These are phyloP conservation scores for Podarcis raffonei DNA, from an alignment of 2,113 vertebrate species.

Conservation along the genomic window DNA sequence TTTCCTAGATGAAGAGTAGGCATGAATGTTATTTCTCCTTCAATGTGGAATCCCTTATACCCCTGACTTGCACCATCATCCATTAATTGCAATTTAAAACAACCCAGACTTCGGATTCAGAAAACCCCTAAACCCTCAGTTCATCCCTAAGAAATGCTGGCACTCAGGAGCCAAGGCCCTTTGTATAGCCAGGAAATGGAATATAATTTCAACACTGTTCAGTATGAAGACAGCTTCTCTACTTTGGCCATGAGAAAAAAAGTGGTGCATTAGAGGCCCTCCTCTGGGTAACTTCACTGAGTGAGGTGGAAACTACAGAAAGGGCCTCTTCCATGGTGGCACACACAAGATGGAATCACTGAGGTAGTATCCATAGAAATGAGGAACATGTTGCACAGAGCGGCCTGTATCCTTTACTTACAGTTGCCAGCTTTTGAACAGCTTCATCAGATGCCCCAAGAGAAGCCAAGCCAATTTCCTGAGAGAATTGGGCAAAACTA, in stretches of 20 bases:
- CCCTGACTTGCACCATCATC: background rate
- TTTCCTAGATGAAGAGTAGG: background rate
- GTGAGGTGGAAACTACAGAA: too few relatives aligned
- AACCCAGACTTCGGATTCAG: background rate
- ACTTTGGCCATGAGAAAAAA: background rate
- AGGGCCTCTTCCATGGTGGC: too few relatives aligned
- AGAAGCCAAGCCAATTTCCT: conserved; percentile 97
- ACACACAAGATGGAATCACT: background rate
- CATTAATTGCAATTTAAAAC: background rate
- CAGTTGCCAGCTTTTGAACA: conserved; percentile 95
- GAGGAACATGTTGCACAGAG: background rate
- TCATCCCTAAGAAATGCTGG: background rate
- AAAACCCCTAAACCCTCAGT: background rate
- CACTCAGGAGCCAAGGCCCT: background rate
- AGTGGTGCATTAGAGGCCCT: background rate
- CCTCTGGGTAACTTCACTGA: too few relatives aligned
- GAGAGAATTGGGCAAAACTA: conserved; percentile 98
- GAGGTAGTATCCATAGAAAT: background rate
- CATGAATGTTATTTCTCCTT: background rate
- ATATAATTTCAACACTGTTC: background rate
- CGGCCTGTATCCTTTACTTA: conserved; percentile 66
- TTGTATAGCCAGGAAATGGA: background rate
- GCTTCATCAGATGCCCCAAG: conserved; percentile 95
- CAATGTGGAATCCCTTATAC: background rate
- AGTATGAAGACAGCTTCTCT: background rate